These are phyloP conservation scores for Serilophus lunatus DNA, from an alignment of 2,113 vertebrate species.

Conservation along the genomic window DNA sequence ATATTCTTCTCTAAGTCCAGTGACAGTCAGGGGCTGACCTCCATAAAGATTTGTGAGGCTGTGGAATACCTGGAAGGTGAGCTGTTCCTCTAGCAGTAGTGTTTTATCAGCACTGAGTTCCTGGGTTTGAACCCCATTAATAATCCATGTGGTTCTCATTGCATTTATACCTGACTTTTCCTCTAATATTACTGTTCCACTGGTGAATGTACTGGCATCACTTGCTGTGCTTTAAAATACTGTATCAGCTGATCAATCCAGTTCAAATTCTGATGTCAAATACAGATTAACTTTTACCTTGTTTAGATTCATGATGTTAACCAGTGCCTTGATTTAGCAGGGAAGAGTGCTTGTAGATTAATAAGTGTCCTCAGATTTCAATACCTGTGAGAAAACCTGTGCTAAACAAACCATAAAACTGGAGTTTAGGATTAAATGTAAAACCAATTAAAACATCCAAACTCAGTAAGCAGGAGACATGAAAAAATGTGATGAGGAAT, in stretches of 20 bases:
- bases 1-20: not conserved
- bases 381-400: not conserved
- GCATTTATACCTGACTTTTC: not conserved
- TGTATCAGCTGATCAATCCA: not conserved
- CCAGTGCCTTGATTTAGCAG: not conserved
- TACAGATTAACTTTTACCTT: not conserved
- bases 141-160: not conserved
- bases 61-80: not conserved
- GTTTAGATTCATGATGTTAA: not conserved
- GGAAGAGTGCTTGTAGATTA: not conserved
- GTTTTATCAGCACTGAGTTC: not conserved
- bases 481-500: not conserved
- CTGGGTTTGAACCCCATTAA: not conserved
- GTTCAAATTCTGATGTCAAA: not conserved
- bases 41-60: not conserved
- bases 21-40: not conserved
- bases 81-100: not conserved
- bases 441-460: not conserved
- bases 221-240: not conserved
- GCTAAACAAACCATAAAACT: not conserved
- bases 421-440: not conserved
- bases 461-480: not conserved
- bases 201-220: not conserved
- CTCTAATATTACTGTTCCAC: not conserved
- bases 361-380: not conserved